These are phyloP conservation scores for Coracopsis vasa DNA, from an alignment of 2,113 vertebrate genomes.

Conservation along the genomic window DNA sequence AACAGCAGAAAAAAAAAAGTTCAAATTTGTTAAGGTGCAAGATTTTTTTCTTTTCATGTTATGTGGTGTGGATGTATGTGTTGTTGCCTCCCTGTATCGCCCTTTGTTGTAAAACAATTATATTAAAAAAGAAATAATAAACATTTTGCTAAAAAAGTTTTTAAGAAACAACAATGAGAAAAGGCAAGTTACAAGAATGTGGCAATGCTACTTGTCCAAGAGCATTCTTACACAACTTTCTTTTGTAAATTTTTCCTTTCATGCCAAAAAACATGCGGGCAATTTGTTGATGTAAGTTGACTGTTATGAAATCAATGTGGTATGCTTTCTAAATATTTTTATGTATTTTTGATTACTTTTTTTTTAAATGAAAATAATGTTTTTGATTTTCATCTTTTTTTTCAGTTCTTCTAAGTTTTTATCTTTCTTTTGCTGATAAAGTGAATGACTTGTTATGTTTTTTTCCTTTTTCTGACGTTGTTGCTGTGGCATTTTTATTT, in stretches of 20 bases:
- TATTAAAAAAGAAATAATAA: constrained; percentile 74
- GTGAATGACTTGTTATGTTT: constrained; percentile 67
- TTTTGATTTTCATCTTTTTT: constrained; percentile 63
- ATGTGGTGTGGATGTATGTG: constrained; percentile 99
- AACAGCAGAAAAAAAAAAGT: constrained; percentile 64
- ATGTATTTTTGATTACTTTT: constrained; percentile 73
- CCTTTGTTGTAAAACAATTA: constrained; percentile 87
- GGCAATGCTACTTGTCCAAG: constrained; percentile 92
- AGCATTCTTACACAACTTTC: constrained; percentile 99
- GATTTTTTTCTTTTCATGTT: constrained; percentile 96
- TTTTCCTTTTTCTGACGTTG: constrained; percentile 71
- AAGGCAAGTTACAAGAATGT: constrained; percentile 89
- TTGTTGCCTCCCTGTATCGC: constrained; percentile 95
- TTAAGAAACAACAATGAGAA: constrained; percentile 79
- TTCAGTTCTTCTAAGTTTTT: constrained; percentile 75
- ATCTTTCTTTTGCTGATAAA: constrained; percentile 77
- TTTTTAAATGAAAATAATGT: constrained; percentile 1
- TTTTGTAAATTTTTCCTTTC: constrained; percentile 99
- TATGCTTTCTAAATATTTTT: constrained; percentile 87
- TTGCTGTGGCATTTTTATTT: constrained; percentile 64
- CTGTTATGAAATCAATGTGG: constrained; percentile 83
- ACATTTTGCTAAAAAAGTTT: constrained; percentile 78
- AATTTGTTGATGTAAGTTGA: constrained; percentile 99
- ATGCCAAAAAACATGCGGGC: constrained; percentile 99
- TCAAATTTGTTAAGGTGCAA: constrained; percentile 80